Evolutionary conservation across 2,888 invertebrate genomes (phyloP), one percentile per base, ranked within the genome.

Genomic region (Steinernema carpocapsae): DNA sequence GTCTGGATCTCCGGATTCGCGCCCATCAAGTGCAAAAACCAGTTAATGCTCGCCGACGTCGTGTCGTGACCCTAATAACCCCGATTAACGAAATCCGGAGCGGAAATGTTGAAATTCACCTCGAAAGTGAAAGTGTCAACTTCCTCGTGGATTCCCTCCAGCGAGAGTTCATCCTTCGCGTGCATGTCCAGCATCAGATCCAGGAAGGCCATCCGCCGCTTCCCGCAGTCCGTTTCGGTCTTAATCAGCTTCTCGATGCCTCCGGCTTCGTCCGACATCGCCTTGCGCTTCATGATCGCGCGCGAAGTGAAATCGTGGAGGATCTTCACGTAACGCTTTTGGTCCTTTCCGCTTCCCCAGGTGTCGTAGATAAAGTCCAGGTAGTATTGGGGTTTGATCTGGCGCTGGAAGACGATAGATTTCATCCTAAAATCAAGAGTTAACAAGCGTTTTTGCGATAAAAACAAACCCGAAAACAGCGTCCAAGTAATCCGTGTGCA

Each of bases 1-100:
- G 88, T 83, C 89, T 95, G 95, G 64, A 94, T 92, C 14, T 93
- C 91, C 70, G 92, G 93, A 86, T 94, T 92, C 43, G 92, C 90
- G 1, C 94, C 94, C 88, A 95, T 91, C 85, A 94, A 90, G 81
- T 93, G 93, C 4, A 94, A 90, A 80, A 93, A 93, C 90, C 94
- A 95, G 88, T 93, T 94, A 80, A 94, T 93, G 0, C 93, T 94
- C 43, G 94, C 93, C 17, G 93, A 92, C 0, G 93, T 93, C 10
- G 93, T 93, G 86, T 93, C 93, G 88, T 93, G 93, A 10, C 93
- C 93, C 91, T 95, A 79, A 75, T 75, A 70, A 51, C 14, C 52
- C 37, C 37, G 37, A 37, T 37, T 37, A 37, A 37, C n/a, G 10
- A 37, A 37, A 10, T 37, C 37, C 37, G 37, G 10, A 37, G 10